Conservation (phyloP, 1,140 invertebrate species). For the Leptinotarsa texana region DNA sequence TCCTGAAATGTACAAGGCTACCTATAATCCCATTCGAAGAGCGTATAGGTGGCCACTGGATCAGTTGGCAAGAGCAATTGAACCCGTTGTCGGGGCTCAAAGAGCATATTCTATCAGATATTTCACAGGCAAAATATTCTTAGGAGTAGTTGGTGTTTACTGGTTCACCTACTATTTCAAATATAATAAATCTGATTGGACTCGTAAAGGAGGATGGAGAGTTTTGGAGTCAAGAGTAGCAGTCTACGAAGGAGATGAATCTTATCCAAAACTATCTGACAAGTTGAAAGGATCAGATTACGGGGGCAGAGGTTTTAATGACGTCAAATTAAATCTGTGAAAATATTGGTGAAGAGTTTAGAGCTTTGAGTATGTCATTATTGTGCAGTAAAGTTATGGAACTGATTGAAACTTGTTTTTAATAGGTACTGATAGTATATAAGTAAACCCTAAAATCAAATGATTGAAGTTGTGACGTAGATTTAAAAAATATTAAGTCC, state of each 20-base stretch:
- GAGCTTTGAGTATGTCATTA: not conserved
- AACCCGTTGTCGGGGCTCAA: constrained; percentile 62
- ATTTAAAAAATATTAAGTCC: too few relatives aligned
- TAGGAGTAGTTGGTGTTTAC: constrained; percentile 59
- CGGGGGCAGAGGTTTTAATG: constrained; percentile 69
- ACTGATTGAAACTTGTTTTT: too few relatives aligned
- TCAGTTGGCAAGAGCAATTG: constrained; percentile 60
- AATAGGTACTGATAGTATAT: too few relatives aligned
- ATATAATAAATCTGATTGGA: constrained; percentile 80
- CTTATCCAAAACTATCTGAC: constrained; percentile 64
- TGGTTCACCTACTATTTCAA: constrained; percentile 73
- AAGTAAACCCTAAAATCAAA: too few relatives aligned
- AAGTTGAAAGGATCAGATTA: constrained; percentile 65
- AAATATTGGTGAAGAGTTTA: constrained; percentile 10
- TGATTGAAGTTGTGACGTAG: too few relatives aligned
- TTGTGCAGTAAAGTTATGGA: not conserved
- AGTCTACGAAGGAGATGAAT: constrained; percentile 67
- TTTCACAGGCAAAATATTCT: constrained; percentile 65
- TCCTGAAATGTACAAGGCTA: constrained; percentile 68
- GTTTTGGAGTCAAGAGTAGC: constrained; percentile 58
- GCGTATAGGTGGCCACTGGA: constrained; percentile 75
- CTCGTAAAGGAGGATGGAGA: constrained; percentile 69
- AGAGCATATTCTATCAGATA: constrained; percentile 63
- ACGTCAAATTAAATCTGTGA: constrained; percentile 50
- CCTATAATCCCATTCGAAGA: constrained; percentile 77